Evolutionary conservation across 92 coral and sea anemone species (phyloP), one percentile per base, ranked within the genome.

Genomic region (Siderastrea siderea): DNA sequence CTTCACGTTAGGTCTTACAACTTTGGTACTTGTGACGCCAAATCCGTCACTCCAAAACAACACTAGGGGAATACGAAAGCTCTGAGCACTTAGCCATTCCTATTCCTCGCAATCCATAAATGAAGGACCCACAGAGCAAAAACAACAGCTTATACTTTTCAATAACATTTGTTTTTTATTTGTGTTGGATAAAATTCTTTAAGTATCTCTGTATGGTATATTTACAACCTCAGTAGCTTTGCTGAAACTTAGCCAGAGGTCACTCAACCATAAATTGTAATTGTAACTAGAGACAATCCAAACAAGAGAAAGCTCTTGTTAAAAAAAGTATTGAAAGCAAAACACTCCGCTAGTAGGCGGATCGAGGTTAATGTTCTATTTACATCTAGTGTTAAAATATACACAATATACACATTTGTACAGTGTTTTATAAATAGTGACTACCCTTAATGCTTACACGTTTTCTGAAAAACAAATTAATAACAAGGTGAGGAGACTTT

Each of bases 301-400:
- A 78, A 71, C 75, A 71, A 71, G 16, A 6, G 57, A 9, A 71
- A 14, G 38, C 38, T 26, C 7, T 71, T 6, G 9, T 6, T 12
- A 47, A 47, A 53, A 53, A n/a, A 43, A 17, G 47, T 17, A 19
- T 26, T 65, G 11, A 19, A 7, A 65, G 38, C 70, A 65, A 65
- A 65, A 6, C 43, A 1, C 38, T 26, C 2, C 12, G 61, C 38
- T 26, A 26, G 38, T 55, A 55, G 61, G 12, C 61, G 12, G 61
- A 26, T 55, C 12, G 10, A 14, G 61, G 61, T 55, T 55, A 7
- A 71, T 49, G 0, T 43, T 50, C 59, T 47, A 77, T 47, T 59
- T 60, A 61, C 46, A 60, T 59, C 69, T 44, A 6, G 1, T 55
- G 51, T 75, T 60, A 74, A 74, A 72, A 52, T 74, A 48, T 74